Evolutionary conservation across 2,113 vertebrate genomes (phyloP).

Genomic region (Misgurnus anguillicaudatus): DNA sequence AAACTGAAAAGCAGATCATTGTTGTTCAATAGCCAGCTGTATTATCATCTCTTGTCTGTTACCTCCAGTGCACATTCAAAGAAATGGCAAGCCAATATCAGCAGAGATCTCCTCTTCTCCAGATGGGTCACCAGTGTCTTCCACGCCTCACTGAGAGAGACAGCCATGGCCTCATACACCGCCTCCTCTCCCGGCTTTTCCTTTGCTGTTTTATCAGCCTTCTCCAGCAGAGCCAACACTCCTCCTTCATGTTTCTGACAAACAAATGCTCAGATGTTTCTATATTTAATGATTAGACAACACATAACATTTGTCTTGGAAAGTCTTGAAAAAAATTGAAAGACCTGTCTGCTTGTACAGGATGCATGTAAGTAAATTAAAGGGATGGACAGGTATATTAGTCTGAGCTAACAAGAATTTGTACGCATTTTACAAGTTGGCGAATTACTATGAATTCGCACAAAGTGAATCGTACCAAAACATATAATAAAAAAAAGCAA

Average conservation of each 20-base stretch:
- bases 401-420: too few species aligned
- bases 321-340: too few species aligned
- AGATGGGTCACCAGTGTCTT: constrained; percentile 77
- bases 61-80: constrained; percentile 84
- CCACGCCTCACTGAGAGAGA: constrained; percentile 86
- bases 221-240: constrained; percentile 78
- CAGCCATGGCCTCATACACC: constrained; percentile 83
- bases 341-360: too few species aligned
- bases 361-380: too few species aligned
- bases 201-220: constrained; percentile 80
- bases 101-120: constrained; percentile 78
- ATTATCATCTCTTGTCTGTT: neutral
- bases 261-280: neutral
- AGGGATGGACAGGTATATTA: too few species aligned
- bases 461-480: too few species aligned
- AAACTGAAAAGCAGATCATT: too few species aligned
- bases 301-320: neutral
- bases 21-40: too few species aligned
- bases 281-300: constrained; percentile 1
- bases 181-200: constrained; percentile 72
- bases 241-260: constrained; percentile 81
- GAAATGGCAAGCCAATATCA: constrained; percentile 80
- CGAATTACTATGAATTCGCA: too few species aligned
- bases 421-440: too few species aligned
- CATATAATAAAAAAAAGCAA: too few species aligned